Conservation (phyloP, 2,113 vertebrate genomes). For the Pontoporia blainvillei region DNA sequence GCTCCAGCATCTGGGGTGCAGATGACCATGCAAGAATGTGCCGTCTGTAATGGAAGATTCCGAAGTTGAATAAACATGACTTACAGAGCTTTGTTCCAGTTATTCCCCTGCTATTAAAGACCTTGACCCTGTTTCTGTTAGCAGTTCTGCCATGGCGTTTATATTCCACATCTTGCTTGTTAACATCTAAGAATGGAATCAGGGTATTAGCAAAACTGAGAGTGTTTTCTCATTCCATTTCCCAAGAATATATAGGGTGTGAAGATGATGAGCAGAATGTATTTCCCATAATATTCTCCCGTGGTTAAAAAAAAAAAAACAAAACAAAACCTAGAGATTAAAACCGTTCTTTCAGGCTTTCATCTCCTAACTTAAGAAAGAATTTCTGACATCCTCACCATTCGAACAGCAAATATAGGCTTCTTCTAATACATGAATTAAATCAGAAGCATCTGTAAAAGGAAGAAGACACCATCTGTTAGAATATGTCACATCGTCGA, state of each 20-base stretch:
- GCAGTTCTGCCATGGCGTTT: neutral
- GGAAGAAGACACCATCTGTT: neutral
- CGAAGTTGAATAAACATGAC: neutral
- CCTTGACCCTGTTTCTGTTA: slow-evolving; percentile 18
- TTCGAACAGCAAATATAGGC: neutral
- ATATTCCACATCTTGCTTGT: slow-evolving; percentile 16
- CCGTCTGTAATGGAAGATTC: neutral
- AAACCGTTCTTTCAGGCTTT: slow-evolving; percentile 45
- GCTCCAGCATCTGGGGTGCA: neutral
- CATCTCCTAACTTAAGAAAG: slow-evolving; percentile 46
- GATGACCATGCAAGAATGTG: neutral
- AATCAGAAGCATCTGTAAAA: slow-evolving; percentile 33
- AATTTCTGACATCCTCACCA: neutral
- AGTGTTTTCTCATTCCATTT: slow-evolving; percentile 11
- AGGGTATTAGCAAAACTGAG: slow-evolving; percentile 5
- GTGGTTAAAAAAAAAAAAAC: neutral
- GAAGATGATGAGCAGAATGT: slow-evolving; percentile 1
- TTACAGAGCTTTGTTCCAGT: neutral
- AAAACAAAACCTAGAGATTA: neutral
- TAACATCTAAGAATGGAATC: slow-evolving; percentile 43
- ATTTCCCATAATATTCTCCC: neutral
- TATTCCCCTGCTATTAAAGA: neutral
- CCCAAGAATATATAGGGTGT: slow-evolving; percentile 21
- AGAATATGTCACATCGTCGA: neutral
- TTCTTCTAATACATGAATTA: neutral